These are phyloP conservation scores for Bergia puertoricense DNA, from an alignment of 92 coral and sea anemone genomes.

Conservation along the genomic window DNA sequence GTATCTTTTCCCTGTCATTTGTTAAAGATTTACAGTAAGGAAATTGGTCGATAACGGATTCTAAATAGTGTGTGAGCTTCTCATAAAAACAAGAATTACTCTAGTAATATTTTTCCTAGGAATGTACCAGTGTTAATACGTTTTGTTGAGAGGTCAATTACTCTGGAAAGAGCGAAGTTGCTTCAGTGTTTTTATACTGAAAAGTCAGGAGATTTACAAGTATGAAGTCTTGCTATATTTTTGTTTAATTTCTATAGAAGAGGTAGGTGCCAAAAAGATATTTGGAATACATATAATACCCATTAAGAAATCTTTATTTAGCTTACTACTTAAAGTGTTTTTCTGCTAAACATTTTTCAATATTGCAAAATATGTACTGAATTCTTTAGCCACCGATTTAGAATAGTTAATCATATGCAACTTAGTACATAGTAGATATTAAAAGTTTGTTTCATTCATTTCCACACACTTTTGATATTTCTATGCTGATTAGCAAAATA, in stretches of 20 bases:
- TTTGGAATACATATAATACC: background rate
- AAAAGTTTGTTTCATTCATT: background rate
- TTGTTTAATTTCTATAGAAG: background rate
- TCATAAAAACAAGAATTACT: background rate
- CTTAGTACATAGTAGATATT: background rate
- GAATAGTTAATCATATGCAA: background rate
- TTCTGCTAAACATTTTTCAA: background rate
- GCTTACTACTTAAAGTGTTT: background rate
- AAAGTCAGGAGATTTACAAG: background rate
- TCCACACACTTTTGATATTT: background rate
- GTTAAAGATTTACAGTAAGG: background rate
- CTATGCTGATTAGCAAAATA: background rate
- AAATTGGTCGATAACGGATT: background rate
- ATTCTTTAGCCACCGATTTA: background rate
- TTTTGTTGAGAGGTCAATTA: background rate
- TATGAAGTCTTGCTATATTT: background rate
- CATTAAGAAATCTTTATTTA: background rate
- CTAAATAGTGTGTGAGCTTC: background rate
- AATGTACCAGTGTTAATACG: background rate
- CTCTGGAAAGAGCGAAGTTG: background rate
- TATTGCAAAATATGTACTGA: background rate
- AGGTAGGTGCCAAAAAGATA: background rate
- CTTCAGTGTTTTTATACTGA: background rate
- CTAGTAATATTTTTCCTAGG: background rate
- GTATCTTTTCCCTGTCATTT: background rate